These are phyloP conservation scores for Xanthorhoe spadicearia DNA, from an alignment of 2,888 invertebrate species.

Conservation along the genomic window DNA sequence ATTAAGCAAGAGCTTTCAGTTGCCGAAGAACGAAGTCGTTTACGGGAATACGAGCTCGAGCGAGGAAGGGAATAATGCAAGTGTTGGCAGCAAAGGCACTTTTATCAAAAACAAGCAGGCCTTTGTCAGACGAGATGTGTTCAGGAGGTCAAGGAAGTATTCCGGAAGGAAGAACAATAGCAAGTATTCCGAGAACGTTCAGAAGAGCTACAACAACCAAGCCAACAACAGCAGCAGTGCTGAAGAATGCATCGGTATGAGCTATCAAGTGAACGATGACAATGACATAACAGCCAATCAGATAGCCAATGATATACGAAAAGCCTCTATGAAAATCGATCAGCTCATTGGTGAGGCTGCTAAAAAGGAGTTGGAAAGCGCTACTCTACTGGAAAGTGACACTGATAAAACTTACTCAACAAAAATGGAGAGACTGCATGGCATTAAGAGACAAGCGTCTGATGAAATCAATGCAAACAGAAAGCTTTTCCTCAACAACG, in stretches of 20 bases:
- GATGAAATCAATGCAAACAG: constrained; percentile 80
- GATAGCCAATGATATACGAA: constrained; percentile 83
- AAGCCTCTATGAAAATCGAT: constrained; percentile 84
- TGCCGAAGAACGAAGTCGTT: constrained; percentile 76
- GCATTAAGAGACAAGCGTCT: constrained; percentile 80
- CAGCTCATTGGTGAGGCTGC: constrained; percentile 78
- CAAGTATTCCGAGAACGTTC: constrained; percentile 66
- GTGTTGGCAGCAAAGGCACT: constrained; percentile 76
- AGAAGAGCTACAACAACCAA: constrained; percentile 70
- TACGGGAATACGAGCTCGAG: constrained; percentile 81
- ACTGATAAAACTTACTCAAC: constrained; percentile 81
- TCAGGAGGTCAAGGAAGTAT: constrained; percentile 80
- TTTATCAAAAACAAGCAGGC: constrained; percentile 86
- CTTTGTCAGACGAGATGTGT: constrained; percentile 79
- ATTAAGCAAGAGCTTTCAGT: constrained; percentile 80
- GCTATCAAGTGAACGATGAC: constrained; percentile 83
- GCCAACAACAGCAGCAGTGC: constrained; percentile 76
- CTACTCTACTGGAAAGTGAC: constrained; percentile 57
- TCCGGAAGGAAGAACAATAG: constrained; percentile 77
- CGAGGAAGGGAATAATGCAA: constrained; percentile 78
- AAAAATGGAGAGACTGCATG: constrained; percentile 85
- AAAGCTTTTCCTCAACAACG: constrained; percentile 75
- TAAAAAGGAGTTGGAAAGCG: constrained; percentile 66
- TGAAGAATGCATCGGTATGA: constrained; percentile 78
- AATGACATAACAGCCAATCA: constrained; percentile 83